Percentiles rank a stretch among this genome's conserved stretches.
Conservation (phyloP, 1,140 invertebrate genomes). For the Macrotrachela quadricornifera region DNA sequence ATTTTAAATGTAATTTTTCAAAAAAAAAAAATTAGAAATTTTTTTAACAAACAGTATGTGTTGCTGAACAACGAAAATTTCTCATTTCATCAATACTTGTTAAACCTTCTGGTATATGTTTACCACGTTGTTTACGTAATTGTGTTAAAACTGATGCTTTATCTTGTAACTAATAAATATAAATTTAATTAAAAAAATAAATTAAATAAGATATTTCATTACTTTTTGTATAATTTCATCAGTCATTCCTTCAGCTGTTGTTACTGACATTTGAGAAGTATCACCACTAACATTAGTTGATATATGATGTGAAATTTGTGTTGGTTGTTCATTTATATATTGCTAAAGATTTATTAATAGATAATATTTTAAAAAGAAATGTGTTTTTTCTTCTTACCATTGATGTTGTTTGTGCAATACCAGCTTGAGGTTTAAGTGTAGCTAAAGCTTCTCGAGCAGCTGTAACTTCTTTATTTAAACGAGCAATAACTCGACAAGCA, state of each 20-base stretch:
- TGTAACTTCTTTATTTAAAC: constrained; percentile 90
- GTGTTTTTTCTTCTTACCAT: not conserved
- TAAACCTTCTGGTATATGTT: constrained; percentile 79
- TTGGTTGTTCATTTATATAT: not conserved
- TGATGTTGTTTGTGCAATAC: not conserved
- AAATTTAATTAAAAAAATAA: too few relatives aligned
- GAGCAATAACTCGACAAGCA: constrained; percentile 87
- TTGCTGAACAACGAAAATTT: constrained; percentile 55
- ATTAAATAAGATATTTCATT: too few relatives aligned
- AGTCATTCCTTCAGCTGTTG: not conserved
- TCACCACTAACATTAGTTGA: not conserved
- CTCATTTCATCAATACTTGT: constrained; percentile 60
- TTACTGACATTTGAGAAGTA: too few relatives aligned
- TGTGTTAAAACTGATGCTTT: constrained; percentile 80
- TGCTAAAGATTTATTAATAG: not conserved
- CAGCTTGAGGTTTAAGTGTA: constrained; percentile 72
- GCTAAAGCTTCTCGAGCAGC: constrained; percentile 88
- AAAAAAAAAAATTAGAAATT: too few relatives aligned
- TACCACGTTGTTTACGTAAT: constrained; percentile 69
- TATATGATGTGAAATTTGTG: not conserved
- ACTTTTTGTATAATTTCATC: constrained; percentile 2
- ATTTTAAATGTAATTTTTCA: too few relatives aligned
- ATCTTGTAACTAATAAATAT: constrained; percentile 51
- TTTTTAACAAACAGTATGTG: constrained; percentile 45
- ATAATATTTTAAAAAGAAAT: too few relatives aligned